These are phyloP conservation scores for Chrysolina americana DNA, from an alignment of 2,888 invertebrate genomes.

Conservation along the genomic window DNA sequence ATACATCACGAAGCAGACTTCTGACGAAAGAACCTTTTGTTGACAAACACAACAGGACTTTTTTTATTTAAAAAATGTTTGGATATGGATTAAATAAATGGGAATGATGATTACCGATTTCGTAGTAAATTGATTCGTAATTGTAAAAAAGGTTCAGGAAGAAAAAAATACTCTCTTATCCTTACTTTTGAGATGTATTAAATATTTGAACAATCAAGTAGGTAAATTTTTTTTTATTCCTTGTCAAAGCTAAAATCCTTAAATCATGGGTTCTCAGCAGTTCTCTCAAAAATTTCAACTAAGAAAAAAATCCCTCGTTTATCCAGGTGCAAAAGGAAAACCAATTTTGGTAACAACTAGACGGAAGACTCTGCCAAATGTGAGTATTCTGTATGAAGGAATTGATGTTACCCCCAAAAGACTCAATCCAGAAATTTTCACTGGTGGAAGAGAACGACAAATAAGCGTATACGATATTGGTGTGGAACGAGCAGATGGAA, in stretches of 20 bases:
- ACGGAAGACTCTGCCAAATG: conserved; percentile 24
- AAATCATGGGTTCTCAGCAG: neutral
- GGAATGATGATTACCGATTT: too few relatives aligned
- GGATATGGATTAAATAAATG: too few relatives aligned
- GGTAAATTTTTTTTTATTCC: conserved; percentile 22
- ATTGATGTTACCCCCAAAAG: conserved; percentile 69
- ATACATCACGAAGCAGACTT: too few relatives aligned
- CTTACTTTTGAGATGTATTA: too few relatives aligned
- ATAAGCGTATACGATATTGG: conserved; percentile 52
- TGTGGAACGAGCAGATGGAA: conserved; percentile 12
- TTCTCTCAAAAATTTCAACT: conserved; percentile 34
- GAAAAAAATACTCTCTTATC: too few relatives aligned
- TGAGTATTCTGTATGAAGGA: conserved; percentile 57
- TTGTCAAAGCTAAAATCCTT: neutral
- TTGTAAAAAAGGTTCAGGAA: too few relatives aligned
- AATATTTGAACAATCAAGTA: conserved; percentile 18
- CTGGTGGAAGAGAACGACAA: conserved; percentile 63
- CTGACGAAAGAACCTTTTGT: too few relatives aligned
- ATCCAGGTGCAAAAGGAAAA: conserved; percentile 35
- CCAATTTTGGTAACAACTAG: conserved; percentile 39
- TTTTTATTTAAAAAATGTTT: too few relatives aligned
- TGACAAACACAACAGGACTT: too few relatives aligned
- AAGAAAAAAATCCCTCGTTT: conserved; percentile 24
- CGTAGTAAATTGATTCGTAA: too few relatives aligned
- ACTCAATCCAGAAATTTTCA: conserved; percentile 63